Percentiles rank a stretch among this genome's conserved stretches.
These are phyloP conservation scores for Euzetes globulus DNA, from an alignment of 2,888 invertebrate species.

Conservation along the genomic window DNA sequence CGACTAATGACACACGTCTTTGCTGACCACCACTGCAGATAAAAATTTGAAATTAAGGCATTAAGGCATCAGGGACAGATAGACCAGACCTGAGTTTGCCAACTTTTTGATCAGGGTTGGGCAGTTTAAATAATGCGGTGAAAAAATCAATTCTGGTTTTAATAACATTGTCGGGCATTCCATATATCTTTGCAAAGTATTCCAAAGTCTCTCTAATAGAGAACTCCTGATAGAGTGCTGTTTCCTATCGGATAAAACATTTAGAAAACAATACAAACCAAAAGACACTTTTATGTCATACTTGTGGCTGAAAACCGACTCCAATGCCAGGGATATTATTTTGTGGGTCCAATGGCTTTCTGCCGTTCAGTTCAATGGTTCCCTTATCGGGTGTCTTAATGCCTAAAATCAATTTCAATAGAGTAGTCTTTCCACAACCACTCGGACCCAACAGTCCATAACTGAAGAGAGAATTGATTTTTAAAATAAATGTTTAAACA, in stretches of 20 bases:
- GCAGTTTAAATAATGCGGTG: slow-evolving; percentile 48
- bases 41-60: background rate
- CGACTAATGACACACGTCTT: background rate
- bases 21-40: background rate
- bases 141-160: slow-evolving; percentile 46
- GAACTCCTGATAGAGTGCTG: slow-evolving; percentile 43
- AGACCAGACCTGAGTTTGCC: slow-evolving; percentile 46
- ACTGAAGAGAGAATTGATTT: background rate
- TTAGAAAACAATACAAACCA: too few species aligned
- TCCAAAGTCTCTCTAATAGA: slow-evolving; percentile 48
- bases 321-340: slow-evolving; percentile 84
- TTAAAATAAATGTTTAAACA: too few species aligned
- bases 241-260: slow-evolving; percentile 45
- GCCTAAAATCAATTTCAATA: slow-evolving; percentile 75
- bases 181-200: slow-evolving; percentile 48
- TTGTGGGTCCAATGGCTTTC: slow-evolving; percentile 75
- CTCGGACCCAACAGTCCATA: slow-evolving; percentile 55
- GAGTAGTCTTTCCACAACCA: slow-evolving; percentile 88
- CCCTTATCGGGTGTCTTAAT: slow-evolving; percentile 74
- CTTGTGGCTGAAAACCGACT: slow-evolving; percentile 90
- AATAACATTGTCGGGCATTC: slow-evolving; percentile 43
- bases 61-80: too few species aligned
- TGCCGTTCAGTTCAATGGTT: slow-evolving; percentile 80
- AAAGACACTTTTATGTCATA: slow-evolving; percentile 30
- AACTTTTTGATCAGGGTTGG: slow-evolving; percentile 44